Conservation (phyloP, 2,797 vertebrate species). For the Pagetopsis macropterus region DNA sequence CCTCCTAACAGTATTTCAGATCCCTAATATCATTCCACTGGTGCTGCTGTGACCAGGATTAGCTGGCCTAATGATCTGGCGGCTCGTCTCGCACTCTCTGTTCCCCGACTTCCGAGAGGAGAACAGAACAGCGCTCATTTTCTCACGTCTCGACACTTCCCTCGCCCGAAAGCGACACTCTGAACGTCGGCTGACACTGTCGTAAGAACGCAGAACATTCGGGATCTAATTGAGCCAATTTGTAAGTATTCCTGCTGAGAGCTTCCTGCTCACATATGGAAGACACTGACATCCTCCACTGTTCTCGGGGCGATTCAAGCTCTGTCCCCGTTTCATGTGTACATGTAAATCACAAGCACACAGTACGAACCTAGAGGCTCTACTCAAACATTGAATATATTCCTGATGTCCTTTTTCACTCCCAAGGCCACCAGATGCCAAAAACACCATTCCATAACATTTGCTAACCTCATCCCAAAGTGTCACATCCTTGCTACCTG, state of each 20-base stretch:
- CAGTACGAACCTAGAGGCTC: constrained; percentile 31
- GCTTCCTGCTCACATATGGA: constrained; percentile 45
- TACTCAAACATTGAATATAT: constrained; percentile 45
- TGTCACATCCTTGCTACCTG: constrained; percentile 68
- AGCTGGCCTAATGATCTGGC: constrained; percentile 82
- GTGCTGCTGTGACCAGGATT: constrained; percentile 81
- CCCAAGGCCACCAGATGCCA: constrained; percentile 58
- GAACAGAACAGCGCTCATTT: constrained; percentile 45
- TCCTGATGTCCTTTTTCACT: constrained; percentile 56
- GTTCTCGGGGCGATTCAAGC: constrained; percentile 28
- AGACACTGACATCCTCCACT: constrained; percentile 43
- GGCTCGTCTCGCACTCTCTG: constrained; percentile 63
- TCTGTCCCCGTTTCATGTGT: constrained; percentile 40
- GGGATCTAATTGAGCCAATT: constrained; percentile 75
- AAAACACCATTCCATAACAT: constrained; percentile 68
- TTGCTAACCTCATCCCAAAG: constrained; percentile 70
- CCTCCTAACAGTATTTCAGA: constrained; percentile 83
- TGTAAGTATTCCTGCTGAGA: constrained; percentile 69
- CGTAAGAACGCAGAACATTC: constrained; percentile 45
- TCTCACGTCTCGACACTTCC: constrained; percentile 50
- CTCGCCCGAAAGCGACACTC: constrained; percentile 57
- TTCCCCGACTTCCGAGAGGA: constrained; percentile 55
- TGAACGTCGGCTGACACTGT: constrained; percentile 53
- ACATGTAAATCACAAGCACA: constrained; percentile 47
- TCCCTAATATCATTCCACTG: constrained; percentile 84